Conservation (phyloP, 2,113 vertebrate species). For the Tachysurus fulvidraco region DNA sequence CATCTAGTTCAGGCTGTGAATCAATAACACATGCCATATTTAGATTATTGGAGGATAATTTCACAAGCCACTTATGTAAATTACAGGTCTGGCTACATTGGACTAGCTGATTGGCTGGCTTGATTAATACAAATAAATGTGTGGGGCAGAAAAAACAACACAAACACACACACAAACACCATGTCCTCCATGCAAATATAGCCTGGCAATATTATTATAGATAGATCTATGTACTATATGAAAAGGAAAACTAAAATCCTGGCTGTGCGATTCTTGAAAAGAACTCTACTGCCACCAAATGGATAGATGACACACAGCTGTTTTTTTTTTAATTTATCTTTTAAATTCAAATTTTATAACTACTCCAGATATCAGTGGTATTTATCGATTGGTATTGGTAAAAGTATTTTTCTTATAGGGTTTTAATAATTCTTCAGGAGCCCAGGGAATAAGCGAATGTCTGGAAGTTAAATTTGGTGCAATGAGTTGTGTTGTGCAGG, state of each 20-base stretch:
- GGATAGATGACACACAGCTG: conserved; percentile 44
- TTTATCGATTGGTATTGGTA: not conserved
- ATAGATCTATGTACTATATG: not conserved
- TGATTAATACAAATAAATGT: conserved; percentile 44
- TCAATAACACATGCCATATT: conserved; percentile 41
- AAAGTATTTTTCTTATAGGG: not conserved
- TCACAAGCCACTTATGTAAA: conserved; percentile 19
- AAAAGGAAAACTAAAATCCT: conserved; percentile 14
- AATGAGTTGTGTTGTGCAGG: conserved; percentile 24
- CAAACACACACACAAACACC: not conserved
- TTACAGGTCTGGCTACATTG: conserved; percentile 12
- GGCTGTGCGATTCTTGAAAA: conserved; percentile 13
- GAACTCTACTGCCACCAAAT: conserved; percentile 76
- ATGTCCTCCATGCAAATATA: conserved; percentile 20
- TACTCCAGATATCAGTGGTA: no score
- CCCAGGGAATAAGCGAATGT: not conserved
- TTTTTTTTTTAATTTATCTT: not conserved
- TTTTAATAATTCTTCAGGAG: not conserved
- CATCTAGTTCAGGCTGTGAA: not conserved
- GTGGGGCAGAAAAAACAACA: not conserved
- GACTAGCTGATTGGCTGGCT: conserved; percentile 24
- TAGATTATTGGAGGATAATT: conserved; percentile 32
- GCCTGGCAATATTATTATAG: conserved; percentile 39
- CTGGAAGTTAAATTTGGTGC: conserved; percentile 12
- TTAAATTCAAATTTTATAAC: not conserved